These are phyloP conservation scores for Sanderia malayensis DNA, from an alignment of 30 jellyfish, hydroid and myxozoan species.

Conservation along the genomic window DNA sequence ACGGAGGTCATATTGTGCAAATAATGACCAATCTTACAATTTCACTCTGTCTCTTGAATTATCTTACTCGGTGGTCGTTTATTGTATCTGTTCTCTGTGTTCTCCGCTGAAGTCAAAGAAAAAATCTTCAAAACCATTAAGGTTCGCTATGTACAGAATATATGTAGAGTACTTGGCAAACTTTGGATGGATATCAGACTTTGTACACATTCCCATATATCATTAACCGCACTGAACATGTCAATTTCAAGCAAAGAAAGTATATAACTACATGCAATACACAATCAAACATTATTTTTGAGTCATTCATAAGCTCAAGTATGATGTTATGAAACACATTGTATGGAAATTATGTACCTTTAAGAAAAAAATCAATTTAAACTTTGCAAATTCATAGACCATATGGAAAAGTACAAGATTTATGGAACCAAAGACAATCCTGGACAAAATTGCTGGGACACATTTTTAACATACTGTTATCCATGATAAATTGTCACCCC, in stretches of 20 bases:
- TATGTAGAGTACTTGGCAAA: too few relatives aligned
- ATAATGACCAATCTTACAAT: background rate
- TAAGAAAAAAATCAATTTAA: too few relatives aligned
- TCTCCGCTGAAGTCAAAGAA: background rate
- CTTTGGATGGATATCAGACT: constrained; percentile 1
- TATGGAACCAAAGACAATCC: background rate
- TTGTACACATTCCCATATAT: too few relatives aligned
- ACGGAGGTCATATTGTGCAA: background rate
- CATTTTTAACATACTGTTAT: background rate
- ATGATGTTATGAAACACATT: background rate
- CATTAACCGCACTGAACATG: background rate
- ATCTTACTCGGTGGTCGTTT: too few relatives aligned
- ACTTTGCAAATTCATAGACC: background rate
- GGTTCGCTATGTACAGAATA: background rate
- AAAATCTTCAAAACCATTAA: background rate
- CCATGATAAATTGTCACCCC: too few relatives aligned
- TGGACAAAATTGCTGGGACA: constrained; percentile 1
- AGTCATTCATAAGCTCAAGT: background rate
- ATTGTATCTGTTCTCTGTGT: too few relatives aligned
- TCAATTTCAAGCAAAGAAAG: background rate
- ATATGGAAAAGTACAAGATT: background rate
- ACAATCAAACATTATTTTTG: too few relatives aligned
- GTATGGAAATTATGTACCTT: background rate
- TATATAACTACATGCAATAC: constrained; percentile 1
- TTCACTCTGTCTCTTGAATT: too few relatives aligned